Percentiles rank a stretch among this genome's conserved stretches.
These are phyloP conservation scores for Polia nebulosa DNA, from an alignment of 2,888 invertebrate genomes.

Conservation along the genomic window DNA sequence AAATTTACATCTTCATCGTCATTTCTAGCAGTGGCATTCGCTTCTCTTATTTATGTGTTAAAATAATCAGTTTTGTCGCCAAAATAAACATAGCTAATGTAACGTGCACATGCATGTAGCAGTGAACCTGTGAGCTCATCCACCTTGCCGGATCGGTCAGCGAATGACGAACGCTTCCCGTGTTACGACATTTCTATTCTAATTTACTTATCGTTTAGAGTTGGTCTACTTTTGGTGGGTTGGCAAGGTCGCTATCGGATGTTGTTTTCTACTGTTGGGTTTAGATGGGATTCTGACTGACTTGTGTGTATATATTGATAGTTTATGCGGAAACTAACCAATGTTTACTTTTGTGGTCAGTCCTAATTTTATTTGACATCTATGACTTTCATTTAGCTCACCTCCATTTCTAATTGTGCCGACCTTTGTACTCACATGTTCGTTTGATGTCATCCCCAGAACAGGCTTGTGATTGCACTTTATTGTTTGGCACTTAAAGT, in stretches of 20 bases:
- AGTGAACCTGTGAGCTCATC: slow-evolving; percentile 82
- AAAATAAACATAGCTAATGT: slow-evolving; percentile 81
- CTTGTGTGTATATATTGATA: not conserved
- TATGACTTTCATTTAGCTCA: slow-evolving; percentile 23
- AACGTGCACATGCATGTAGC: slow-evolving; percentile 75
- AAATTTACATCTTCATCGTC: slow-evolving; percentile 38
- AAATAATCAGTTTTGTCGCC: slow-evolving; percentile 61
- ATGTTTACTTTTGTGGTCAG: slow-evolving; percentile 16
- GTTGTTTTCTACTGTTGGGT: slow-evolving; percentile 39
- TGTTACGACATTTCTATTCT: slow-evolving; percentile 70
- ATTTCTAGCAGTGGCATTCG: slow-evolving; percentile 32
- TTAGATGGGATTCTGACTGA: slow-evolving; percentile 32
- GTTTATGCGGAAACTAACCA: not conserved
- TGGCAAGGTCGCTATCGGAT: slow-evolving; percentile 62
- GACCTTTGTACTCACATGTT: slow-evolving; percentile 4
- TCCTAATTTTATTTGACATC: slow-evolving; percentile 15
- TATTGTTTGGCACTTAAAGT: slow-evolving; percentile 30
- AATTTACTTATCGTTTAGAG: slow-evolving; percentile 53
- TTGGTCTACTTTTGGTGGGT: slow-evolving; percentile 57
- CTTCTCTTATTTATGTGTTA: slow-evolving; percentile 61
- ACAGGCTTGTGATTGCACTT: slow-evolving; percentile 18
- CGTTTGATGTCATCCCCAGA: slow-evolving; percentile 25
- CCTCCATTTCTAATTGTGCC: slow-evolving; percentile 18
- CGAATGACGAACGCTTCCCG: slow-evolving; percentile 73
- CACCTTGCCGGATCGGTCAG: slow-evolving; percentile 77